These are phyloP conservation scores for Andrena minutula DNA, from an alignment of 2,888 invertebrate genomes.

Conservation along the genomic window DNA sequence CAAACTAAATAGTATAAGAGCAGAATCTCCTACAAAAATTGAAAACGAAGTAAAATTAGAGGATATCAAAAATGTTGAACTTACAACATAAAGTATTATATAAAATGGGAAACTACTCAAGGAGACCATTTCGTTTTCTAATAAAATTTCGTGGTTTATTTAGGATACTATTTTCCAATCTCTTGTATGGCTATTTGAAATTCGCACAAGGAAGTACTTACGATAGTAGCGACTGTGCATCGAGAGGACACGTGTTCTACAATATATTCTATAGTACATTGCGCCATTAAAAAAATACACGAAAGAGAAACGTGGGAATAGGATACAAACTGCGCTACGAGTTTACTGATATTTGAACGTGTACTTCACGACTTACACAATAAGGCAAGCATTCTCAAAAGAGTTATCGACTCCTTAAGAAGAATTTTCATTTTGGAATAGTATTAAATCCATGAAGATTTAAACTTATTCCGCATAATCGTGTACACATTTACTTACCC, in stretches of 20 bases:
- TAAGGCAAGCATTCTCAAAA: not conserved
- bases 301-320: not conserved
- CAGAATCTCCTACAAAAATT: slow-evolving; percentile 54
- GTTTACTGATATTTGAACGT: not conserved
- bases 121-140: not conserved
- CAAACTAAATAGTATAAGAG: slow-evolving; percentile 85
- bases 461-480: not conserved
- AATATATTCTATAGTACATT: not conserved
- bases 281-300: not conserved
- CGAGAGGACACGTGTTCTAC: not conserved
- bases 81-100: slow-evolving; percentile 17
- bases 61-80: slow-evolving; percentile 7
- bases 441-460: slow-evolving; percentile 1
- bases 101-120: not conserved
- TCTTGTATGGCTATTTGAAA: slow-evolving; percentile 19
- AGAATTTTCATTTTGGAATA: slow-evolving; percentile 1
- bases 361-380: not conserved
- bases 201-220: slow-evolving; percentile 22
- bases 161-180: slow-evolving; percentile 11
- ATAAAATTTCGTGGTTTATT: slow-evolving; percentile 11
- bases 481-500: slow-evolving; percentile 3
- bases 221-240: not conserved
- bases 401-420: not conserved
- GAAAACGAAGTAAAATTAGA: slow-evolving; percentile 57
- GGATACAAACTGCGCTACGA: not conserved